Evolutionary conservation across 1,140 invertebrate genomes (phyloP).

Genomic region (Thaumetopoea pityocampa): DNA sequence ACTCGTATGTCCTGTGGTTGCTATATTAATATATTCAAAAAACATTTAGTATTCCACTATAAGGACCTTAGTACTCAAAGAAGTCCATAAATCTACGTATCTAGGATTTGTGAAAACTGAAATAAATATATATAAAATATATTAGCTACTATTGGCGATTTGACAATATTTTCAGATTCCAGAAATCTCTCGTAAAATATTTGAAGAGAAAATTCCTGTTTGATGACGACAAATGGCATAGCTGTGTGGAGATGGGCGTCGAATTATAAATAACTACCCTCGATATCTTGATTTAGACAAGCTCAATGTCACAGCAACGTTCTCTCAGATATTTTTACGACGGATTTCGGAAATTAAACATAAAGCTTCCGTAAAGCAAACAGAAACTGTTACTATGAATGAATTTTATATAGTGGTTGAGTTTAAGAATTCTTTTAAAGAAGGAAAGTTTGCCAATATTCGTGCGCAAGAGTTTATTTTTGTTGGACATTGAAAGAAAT

Average conservation of each 20-base stretch:
- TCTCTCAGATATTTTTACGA: slow-evolving; percentile 43
- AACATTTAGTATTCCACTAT: no score
- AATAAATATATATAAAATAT: not conserved
- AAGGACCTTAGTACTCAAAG: not conserved
- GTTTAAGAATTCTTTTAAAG: no score
- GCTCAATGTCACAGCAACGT: slow-evolving; percentile 55
- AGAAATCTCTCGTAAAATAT: slow-evolving; percentile 23
- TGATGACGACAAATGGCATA: slow-evolving; percentile 33
- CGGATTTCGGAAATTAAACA: slow-evolving; percentile 5
- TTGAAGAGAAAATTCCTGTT: slow-evolving; percentile 42
- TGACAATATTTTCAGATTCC: slow-evolving; percentile 21
- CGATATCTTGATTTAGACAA: slow-evolving; percentile 41
- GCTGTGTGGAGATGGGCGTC: slow-evolving; percentile 35
- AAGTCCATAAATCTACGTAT: not conserved
- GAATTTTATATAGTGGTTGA: not conserved
- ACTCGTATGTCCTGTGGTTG: no score
- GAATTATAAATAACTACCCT: slow-evolving; percentile 65
- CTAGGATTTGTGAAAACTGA: not conserved
- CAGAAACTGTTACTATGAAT: not conserved
- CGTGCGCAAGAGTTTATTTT: no score
- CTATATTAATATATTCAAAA: no score
- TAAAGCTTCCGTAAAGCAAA: not conserved
- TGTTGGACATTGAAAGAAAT: no score
- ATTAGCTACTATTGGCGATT: slow-evolving; percentile 10
- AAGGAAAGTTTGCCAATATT: no score